Evolutionary conservation across 92 coral and sea anemone genomes (phyloP).

Genomic region (Porites rus): DNA sequence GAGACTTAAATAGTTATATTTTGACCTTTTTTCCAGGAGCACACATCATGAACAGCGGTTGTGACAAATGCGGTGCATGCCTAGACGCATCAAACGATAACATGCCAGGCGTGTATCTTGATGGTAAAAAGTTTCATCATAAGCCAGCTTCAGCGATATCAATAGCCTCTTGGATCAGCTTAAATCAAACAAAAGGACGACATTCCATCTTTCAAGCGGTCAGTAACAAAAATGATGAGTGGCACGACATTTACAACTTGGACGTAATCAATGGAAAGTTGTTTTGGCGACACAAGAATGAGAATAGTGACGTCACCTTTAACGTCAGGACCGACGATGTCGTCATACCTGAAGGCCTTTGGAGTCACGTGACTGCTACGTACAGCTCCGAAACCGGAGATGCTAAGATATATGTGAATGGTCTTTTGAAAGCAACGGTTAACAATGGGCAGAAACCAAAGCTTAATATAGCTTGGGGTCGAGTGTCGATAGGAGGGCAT

Average conservation of each 20-base stretch:
- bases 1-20: background rate
- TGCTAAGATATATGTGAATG: conserved; percentile 92
- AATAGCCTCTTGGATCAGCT: conserved; percentile 92
- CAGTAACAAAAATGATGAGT: conserved; percentile 60
- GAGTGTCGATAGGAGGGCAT: conserved; percentile 87
- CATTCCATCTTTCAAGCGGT: conserved; percentile 92
- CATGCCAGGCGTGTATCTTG: conserved; percentile 77
- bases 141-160: conserved; percentile 91
- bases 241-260: conserved; percentile 74
- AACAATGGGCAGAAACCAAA: conserved; percentile 70
- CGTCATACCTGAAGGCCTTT: conserved; percentile 94
- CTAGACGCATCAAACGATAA: conserved; percentile 83
- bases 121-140: conserved; percentile 79
- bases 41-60: conserved; percentile 81
- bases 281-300: conserved; percentile 85
- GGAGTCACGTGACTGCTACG: conserved; percentile 97
- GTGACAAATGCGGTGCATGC: conserved; percentile 99
- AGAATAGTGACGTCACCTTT: conserved; percentile 67
- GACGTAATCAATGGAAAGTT: conserved; percentile 89
- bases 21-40: conserved; percentile 67
- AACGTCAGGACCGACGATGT: conserved; percentile 83
- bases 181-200: conserved; percentile 85
- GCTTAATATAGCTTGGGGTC: conserved; percentile 88
- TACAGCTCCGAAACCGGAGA: conserved; percentile 82
- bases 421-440: conserved; percentile 75